Evolutionary conservation across 2,888 invertebrate species (phyloP).

Genomic region (Gonocerus acuteangulatus): DNA sequence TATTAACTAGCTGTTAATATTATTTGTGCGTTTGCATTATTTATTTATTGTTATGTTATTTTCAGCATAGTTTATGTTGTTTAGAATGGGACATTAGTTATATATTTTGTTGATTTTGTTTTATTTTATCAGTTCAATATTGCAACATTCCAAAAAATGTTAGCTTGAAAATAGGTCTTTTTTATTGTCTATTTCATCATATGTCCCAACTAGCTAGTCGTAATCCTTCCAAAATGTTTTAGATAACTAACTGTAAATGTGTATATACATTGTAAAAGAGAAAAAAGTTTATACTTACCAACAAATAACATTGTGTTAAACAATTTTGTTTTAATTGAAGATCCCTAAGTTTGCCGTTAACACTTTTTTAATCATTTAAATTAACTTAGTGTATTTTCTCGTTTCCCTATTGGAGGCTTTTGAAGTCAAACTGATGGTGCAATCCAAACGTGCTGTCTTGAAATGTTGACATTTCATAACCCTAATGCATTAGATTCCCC

Average conservation of each 20-base stretch:
- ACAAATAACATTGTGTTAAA: slow-evolving; percentile 24
- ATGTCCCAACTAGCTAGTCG: slow-evolving; percentile 23
- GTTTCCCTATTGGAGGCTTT: too few species aligned
- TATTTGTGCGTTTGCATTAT: slow-evolving; percentile 12
- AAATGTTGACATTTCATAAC: too few species aligned
- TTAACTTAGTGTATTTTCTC: too few species aligned
- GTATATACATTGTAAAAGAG: slow-evolving; percentile 32
- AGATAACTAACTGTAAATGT: slow-evolving; percentile 31
- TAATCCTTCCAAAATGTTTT: slow-evolving; percentile 24
- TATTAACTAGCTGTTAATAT: slow-evolving; percentile 1
- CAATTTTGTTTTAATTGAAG: not conserved
- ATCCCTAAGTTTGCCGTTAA: too few species aligned
- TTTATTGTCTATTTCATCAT: slow-evolving; percentile 1
- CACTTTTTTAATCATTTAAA: too few species aligned
- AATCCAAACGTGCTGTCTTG: too few species aligned
- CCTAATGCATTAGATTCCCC: too few species aligned
- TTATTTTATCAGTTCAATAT: not conserved
- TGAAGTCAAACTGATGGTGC: too few species aligned
- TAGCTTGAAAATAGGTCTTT: slow-evolving; percentile 3
- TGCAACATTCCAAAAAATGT: not conserved
- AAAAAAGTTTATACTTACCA: slow-evolving; percentile 33
- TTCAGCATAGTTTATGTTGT: slow-evolving; percentile 11
- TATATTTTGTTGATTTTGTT: slow-evolving; percentile 4
- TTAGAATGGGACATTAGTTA: not conserved
- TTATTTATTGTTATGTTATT: slow-evolving; percentile 21